phyloP scores from a whole-genome alignment of 30 jellyfish, hydroid and myxozoan species.

The Hydra vulgaris region DNA sequence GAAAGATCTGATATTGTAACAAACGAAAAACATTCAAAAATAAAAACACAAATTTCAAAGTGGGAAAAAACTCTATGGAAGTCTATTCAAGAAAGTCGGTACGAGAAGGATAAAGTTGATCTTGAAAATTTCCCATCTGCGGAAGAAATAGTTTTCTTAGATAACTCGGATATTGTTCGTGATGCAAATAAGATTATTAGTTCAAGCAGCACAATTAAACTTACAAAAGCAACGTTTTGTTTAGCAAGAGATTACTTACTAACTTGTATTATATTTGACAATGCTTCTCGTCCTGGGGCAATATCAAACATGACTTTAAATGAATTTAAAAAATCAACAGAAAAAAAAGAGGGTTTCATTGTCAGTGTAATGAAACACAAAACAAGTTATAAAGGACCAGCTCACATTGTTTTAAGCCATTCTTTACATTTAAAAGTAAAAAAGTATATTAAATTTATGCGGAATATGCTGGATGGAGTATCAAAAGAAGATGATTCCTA shows the following conservation, averaged over 20 bases:
- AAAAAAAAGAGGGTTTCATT: conserved; percentile 9
- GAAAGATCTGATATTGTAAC: no score
- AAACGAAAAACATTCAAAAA: no score
- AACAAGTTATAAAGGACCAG: conserved; percentile 21
- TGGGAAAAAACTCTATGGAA: no score
- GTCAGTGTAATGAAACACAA: conserved; percentile 13
- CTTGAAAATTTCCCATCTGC: no score
- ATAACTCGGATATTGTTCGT: no score
- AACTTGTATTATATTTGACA: conserved; percentile 2
- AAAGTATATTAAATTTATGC: neutral
- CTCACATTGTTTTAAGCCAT: conserved; percentile 8
- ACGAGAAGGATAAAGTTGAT: no score
- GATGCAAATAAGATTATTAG: no score
- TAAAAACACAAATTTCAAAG: no score
- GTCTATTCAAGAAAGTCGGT: no score
- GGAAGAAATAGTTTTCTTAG: no score
- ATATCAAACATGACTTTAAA: conserved; percentile 21
- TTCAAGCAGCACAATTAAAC: no score
- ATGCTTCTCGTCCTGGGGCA: conserved; percentile 28
- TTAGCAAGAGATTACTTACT: neutral
- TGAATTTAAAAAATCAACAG: conserved; percentile 10
- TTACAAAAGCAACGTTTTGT: neutral
- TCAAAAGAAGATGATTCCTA: neutral
- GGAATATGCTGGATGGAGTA: conserved; percentile 12
- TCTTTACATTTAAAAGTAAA: neutral